These are phyloP conservation scores for Dreissena rostriformis DNA, from an alignment of 1,140 invertebrate species.

Conservation along the genomic window DNA sequence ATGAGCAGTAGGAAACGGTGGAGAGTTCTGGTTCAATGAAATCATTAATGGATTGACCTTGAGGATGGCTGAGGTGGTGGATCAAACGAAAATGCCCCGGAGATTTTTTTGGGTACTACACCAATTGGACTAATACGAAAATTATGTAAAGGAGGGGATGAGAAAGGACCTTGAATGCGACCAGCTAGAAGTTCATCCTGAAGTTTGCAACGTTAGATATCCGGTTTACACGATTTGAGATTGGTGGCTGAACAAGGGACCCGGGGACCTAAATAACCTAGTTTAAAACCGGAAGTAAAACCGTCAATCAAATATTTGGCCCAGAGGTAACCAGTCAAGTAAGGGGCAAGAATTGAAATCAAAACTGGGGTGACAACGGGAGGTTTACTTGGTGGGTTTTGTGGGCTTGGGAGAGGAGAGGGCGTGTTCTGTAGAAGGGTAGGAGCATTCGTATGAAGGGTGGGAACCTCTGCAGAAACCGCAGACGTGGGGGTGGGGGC, in stretches of 20 bases:
- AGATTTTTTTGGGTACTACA: constrained; percentile 1
- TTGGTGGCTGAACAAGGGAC: not conserved
- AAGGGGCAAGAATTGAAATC: too few species aligned
- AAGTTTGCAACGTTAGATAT: not conserved
- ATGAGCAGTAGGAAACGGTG: constrained; percentile 9
- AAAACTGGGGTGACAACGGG: not conserved
- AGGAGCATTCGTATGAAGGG: not conserved
- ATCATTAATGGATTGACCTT: constrained; percentile 36
- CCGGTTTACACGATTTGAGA: not conserved
- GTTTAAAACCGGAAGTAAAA: constrained; percentile 5
- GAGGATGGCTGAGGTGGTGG: constrained; percentile 14
- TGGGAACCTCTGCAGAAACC: constrained; percentile 16
- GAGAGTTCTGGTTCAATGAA: constrained; percentile 23
- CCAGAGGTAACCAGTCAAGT: not conserved
- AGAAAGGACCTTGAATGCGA: not conserved
- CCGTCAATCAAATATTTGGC: constrained; percentile 21
- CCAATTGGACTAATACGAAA: not conserved
- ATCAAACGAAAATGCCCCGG: constrained; percentile 26
- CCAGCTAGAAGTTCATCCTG: not conserved
- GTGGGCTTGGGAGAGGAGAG: not conserved
- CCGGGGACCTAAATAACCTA: not conserved
- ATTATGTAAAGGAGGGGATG: not conserved
- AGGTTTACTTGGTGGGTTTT: not conserved
- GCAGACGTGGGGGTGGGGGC: constrained; percentile 22
- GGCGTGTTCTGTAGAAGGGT: too few species aligned